Evolutionary conservation across 1,140 invertebrate genomes (phyloP), one percentile per base, ranked within the genome.

Genomic region (Epicauta chinensis): DNA sequence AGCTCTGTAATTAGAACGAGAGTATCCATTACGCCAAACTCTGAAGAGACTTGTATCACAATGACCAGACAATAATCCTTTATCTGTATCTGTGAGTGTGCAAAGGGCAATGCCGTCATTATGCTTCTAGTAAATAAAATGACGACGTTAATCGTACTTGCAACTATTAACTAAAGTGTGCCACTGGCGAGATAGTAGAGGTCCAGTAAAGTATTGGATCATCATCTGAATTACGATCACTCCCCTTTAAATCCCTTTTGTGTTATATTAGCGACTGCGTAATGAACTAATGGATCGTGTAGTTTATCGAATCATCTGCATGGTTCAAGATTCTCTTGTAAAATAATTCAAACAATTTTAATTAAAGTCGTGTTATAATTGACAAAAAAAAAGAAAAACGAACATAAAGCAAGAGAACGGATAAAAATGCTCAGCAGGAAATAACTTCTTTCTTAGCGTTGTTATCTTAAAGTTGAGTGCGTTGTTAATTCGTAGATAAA

Each of bases 231-330:
- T 23, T 23, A 23, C 2, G 0, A 23, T 7, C 23, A 23, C 4
- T 50, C 55, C 46, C 44, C 40, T 3, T 23, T 2, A 5, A 23
- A 23, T 5, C 1, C 23, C 23, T 0, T 23, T 23, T 23, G 23
- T 23, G 23, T 23, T 23, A 5, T 23, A 23, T 23, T 2, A 46
- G 55, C 51, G 55, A 45, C 48, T 57, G 55, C 55, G 55, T 57
- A 57, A 57, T 57, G 55, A 57, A 57, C 55, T 57, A 57, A 57
- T 57, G 55, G 50, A 23, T 43, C 51, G 45, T 57, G 51, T 42
- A 47, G 55, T 45, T 56, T 43, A 52, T 52, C 45, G n/a, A n/a
- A n/a, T 52, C 45, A 52, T 52, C 51, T 52, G 34, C 39, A 42
- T 46, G 39, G 51, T 52, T n/a, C n/a, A n/a, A n/a, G n/a, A n/a